Conservation (phyloP, 2,797 vertebrate species). For the Aplochiton taeniatus region DNA sequence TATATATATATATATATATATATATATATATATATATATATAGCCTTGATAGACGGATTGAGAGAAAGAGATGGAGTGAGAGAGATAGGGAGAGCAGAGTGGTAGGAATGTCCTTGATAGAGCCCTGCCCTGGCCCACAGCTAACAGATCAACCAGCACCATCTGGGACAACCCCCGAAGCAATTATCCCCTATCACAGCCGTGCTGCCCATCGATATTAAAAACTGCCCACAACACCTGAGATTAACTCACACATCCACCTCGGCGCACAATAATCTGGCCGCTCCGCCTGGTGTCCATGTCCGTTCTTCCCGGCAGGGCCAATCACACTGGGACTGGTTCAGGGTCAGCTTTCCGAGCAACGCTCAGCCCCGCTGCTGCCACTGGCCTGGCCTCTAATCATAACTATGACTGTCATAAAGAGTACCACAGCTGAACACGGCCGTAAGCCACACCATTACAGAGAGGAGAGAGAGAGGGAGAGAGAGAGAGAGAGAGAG, state of each 20-base stretch:
- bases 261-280: conserved; percentile 56
- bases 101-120: conserved; percentile 71
- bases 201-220: conserved; percentile 70
- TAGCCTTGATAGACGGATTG: conserved; percentile 17
- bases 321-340: conserved; percentile 42
- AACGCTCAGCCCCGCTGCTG: conserved; percentile 37
- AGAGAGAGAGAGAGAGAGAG: conserved; percentile 24
- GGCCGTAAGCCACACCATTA: conserved; percentile 65
- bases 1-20: background rate
- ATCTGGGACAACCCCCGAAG: conserved; percentile 75
- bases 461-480: conserved; percentile 33
- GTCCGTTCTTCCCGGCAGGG: conserved; percentile 17
- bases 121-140: conserved; percentile 41
- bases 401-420: conserved; percentile 64
- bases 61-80: conserved; percentile 40
- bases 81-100: conserved; percentile 55
- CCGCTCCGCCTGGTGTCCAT: conserved; percentile 3
- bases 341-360: conserved; percentile 63
- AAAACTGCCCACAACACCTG: conserved; percentile 73
- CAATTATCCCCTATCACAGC: conserved; percentile 75
- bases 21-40: background rate
- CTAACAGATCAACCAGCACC: conserved; percentile 72
- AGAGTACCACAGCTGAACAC: conserved; percentile 64
- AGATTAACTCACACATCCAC: conserved; percentile 61
- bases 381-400: conserved; percentile 43